Base-by-base conservation (phyloP, 2,888 invertebrate genomes). In the Phanerotoma sp. region DNA sequence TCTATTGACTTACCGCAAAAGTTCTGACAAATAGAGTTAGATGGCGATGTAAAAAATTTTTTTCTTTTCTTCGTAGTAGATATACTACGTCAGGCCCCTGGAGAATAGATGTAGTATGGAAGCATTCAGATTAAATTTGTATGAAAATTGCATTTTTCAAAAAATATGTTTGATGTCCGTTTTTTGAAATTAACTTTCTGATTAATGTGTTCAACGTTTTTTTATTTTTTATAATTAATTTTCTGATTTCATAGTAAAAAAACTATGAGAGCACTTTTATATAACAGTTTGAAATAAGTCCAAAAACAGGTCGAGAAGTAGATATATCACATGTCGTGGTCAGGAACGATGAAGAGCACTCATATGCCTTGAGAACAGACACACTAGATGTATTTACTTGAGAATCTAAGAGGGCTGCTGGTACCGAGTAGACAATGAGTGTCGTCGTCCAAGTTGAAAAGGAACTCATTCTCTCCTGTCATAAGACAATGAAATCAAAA, bases 281-380 rank as follows among this genome's bases (percentile, higher is more conserved):
- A 18, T 40, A 28, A 28, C 20, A 35, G 20, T 28, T 38, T 5
- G 13, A 13, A 16, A 20, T 7, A n/a, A 10, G 18, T 18, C n/a
- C 13, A 40, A 38, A 49, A 49, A 18, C 28, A 49, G 28, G 30
- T 28, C 49, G 30, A 49, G 30, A 30, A 49, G 32, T 40, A 38
- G 49, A 40, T 49, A 25, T 25, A 49, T 49, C 40, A 40, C 40
- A 20, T 49, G 49, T 49, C 49, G 40, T 40, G 40, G 49, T 49
- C 49, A 49, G 49, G 40, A 28, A 49, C 46, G 46, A 46, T 46
- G 46, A 46, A 46, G 46, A 33, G 46, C 20, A 40, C 49, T 49
- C 25, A n/a, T 49, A 28, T 25, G n/a, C 20, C 49, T 40, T 13
- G 38, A 48, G 37, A 48, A 48, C 48, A 48, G 40, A 18, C 40